A percentile compares a stretch with the other conserved stretches of the same genome.
phyloP scores from a whole-genome alignment of 2,797 vertebrate genomes.

The Peromyscus aztecus region DNA sequence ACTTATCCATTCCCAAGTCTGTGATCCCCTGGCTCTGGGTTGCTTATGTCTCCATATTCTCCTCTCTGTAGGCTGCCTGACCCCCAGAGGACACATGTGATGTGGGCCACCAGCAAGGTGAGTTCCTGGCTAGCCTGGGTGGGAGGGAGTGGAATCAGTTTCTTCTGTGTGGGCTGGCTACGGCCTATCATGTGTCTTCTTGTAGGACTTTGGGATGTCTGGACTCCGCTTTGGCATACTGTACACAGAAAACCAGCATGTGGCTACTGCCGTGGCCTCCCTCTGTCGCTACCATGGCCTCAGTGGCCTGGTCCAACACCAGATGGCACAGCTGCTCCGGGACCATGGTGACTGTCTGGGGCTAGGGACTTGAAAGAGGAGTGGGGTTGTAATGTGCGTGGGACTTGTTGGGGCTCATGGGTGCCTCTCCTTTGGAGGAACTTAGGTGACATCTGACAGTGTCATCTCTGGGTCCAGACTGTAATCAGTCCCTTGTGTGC shows the following conservation, averaged over 20 bases:
- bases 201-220: slow-evolving; percentile 96
- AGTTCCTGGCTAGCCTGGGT: slow-evolving; percentile 56
- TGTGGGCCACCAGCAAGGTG: slow-evolving; percentile 98
- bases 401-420: background rate
- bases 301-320: slow-evolving; percentile 93
- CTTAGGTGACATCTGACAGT: background rate
- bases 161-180: background rate
- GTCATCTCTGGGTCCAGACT: background rate
- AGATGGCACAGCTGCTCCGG: slow-evolving; percentile 93
- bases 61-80: slow-evolving; percentile 94
- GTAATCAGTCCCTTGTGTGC: background rate
- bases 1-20: fast-evolving
- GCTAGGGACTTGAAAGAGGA: background rate
- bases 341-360: slow-evolving; percentile 91
- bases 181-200: background rate
- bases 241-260: slow-evolving; percentile 94
- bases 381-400: background rate
- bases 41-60: slow-evolving; percentile 11
- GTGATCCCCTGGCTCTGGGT: fast-evolving
- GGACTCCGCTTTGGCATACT: slow-evolving; percentile 94
- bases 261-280: slow-evolving; percentile 93
- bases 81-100: slow-evolving; percentile 96
- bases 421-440: background rate
- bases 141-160: background rate
- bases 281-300: slow-evolving; percentile 94